These are phyloP conservation scores for Thymelicus sylvestris DNA, from an alignment of 2,888 invertebrate species.

Conservation along the genomic window DNA sequence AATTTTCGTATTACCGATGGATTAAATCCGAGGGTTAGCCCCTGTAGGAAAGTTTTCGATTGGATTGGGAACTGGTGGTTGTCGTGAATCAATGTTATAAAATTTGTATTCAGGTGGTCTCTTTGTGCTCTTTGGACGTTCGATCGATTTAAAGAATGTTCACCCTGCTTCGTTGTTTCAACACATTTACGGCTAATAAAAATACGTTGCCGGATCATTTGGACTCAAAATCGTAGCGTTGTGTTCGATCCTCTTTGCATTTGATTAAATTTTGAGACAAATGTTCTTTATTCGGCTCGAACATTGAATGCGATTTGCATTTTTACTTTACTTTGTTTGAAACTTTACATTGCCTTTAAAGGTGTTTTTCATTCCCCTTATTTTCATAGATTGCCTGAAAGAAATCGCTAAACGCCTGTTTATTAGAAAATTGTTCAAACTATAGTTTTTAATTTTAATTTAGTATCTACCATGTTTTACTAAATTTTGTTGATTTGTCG, in stretches of 20 bases:
- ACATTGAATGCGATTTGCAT: constrained; percentile 3
- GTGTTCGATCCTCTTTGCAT: constrained; percentile 10
- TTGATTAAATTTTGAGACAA: constrained; percentile 30
- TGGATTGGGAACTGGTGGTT: constrained; percentile 64
- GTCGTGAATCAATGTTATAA: constrained; percentile 79
- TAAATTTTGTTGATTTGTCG: too few species aligned
- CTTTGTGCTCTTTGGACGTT: constrained; percentile 61
- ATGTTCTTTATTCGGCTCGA: constrained; percentile 2
- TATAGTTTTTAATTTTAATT: too few species aligned
- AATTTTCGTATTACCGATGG: constrained; percentile 84
- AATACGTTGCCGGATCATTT: constrained; percentile 34
- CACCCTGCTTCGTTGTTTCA: constrained; percentile 43
- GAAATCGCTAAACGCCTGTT: too few species aligned
- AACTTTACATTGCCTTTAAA: not conserved
- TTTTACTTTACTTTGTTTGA: not conserved
- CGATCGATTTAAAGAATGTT: constrained; percentile 68
- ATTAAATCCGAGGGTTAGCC: constrained; percentile 60
- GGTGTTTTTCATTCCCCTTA: not conserved
- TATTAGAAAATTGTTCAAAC: too few species aligned
- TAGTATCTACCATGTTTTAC: too few species aligned
- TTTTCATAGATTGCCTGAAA: too few species aligned
- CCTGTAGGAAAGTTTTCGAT: constrained; percentile 69
- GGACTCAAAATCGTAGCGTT: constrained; percentile 18
- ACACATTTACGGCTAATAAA: constrained; percentile 43
- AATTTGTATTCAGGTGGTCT: constrained; percentile 78